A percentile compares a stretch with the other conserved stretches of the same genome.
Conservation (phyloP, 2,113 vertebrate species). For the Syngnathus floridae region DNA sequence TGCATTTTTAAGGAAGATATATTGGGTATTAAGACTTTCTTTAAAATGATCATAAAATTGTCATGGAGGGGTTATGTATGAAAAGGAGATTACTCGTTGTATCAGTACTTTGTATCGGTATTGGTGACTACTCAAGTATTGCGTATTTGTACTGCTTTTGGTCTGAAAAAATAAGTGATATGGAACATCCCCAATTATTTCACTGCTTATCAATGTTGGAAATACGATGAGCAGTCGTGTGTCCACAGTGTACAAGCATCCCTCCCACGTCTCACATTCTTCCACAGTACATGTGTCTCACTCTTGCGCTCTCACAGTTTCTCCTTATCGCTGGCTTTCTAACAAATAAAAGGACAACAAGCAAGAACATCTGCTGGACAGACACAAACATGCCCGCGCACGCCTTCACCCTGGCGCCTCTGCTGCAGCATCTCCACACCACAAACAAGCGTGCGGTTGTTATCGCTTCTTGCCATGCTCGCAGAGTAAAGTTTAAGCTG, state of each 20-base stretch:
- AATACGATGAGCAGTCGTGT: neutral
- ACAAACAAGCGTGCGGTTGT: constrained; percentile 64
- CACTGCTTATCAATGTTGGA: neutral
- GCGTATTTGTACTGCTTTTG: too few species aligned
- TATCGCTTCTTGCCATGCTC: constrained; percentile 69
- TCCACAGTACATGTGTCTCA: constrained; percentile 24
- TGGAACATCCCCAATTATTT: neutral
- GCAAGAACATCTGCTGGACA: constrained; percentile 44
- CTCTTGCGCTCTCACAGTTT: constrained; percentile 24
- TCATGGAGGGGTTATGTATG: too few species aligned
- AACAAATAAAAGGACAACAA: constrained; percentile 48
- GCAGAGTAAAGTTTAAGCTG: constrained; percentile 78
- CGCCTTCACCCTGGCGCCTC: constrained; percentile 34
- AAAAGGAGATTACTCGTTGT: too few species aligned
- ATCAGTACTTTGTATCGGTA: too few species aligned
- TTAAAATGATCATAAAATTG: too few species aligned
- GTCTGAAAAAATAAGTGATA: too few species aligned
- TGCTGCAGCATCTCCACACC: constrained; percentile 44
- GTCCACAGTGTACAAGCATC: neutral
- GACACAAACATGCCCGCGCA: constrained; percentile 22
- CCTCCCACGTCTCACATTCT: constrained; percentile 13
- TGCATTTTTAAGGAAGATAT: too few species aligned
- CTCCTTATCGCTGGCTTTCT: constrained; percentile 44
- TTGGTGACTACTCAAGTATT: too few species aligned
- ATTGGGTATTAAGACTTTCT: too few species aligned